These are phyloP conservation scores for Enteromius radiatus DNA, from an alignment of 2,797 vertebrate genomes.

Conservation along the genomic window DNA sequence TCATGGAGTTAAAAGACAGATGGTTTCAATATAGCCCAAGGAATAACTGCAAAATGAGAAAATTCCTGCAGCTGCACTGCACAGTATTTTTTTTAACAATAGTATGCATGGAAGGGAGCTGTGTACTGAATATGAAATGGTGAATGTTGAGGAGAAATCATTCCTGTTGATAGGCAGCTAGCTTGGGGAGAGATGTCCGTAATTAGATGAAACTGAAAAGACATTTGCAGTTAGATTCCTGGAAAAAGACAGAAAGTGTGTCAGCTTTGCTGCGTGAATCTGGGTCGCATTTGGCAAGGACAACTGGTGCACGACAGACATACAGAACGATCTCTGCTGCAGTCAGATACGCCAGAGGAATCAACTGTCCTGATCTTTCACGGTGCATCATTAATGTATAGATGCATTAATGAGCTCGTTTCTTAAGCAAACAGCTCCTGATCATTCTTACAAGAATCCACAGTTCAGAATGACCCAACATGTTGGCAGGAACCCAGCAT, in stretches of 20 bases:
- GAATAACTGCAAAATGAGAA: constrained; percentile 35
- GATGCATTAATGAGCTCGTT: constrained; percentile 20
- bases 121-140: background rate
- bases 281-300: constrained; percentile 56
- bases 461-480: background rate
- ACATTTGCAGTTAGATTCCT: background rate
- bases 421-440: constrained; percentile 1
- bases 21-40: constrained; percentile 9
- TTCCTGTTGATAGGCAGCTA: background rate
- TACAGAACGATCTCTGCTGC: constrained; percentile 25
- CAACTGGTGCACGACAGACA: constrained; percentile 40
- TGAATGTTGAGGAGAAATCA: constrained; percentile 12
- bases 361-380: constrained; percentile 8
- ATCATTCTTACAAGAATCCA: background rate
- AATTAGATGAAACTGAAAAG: background rate
- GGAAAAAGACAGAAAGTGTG: constrained; percentile 65
- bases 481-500: background rate
- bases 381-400: constrained; percentile 22
- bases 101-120: constrained; percentile 18
- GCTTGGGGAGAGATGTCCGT: too few relatives aligned
- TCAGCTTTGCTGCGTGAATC: constrained; percentile 53
- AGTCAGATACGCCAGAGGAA: constrained; percentile 33
- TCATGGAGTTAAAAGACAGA: constrained; percentile 46
- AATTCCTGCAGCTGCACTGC: background rate
- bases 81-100: constrained; percentile 3